These are phyloP conservation scores for Blastomussa wellsi DNA, from an alignment of 92 coral and sea anemone species.

Conservation along the genomic window DNA sequence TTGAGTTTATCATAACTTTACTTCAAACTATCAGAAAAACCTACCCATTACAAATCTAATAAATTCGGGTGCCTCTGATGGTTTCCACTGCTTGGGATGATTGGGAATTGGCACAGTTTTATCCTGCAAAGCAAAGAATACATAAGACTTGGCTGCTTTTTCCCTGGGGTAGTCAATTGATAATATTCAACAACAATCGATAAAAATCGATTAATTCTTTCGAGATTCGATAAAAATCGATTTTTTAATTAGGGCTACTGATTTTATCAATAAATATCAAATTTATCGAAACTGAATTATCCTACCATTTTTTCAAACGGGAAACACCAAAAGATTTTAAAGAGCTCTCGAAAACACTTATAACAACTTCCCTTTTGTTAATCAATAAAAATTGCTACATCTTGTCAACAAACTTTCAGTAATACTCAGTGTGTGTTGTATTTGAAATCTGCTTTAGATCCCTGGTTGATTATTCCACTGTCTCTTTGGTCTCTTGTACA, in stretches of 20 bases:
- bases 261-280: too few species aligned
- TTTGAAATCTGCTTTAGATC: constrained; percentile 20
- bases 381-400: too few species aligned
- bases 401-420: not conserved
- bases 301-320: too few species aligned
- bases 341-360: constrained; percentile 11
- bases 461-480: not conserved
- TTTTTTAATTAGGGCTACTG: too few species aligned
- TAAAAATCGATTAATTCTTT: too few species aligned
- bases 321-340: too few species aligned
- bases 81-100: constrained; percentile 85
- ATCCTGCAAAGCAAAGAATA: constrained; percentile 61
- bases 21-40: constrained; percentile 17
- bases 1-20: not conserved
- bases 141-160: too few species aligned
- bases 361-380: constrained; percentile 16
- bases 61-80: constrained; percentile 94
- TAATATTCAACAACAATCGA: too few species aligned
- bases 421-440: constrained; percentile 28
- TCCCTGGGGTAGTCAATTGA: too few species aligned
- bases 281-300: too few species aligned
- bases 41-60: constrained; percentile 97
- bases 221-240: too few species aligned
- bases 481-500: too few species aligned
- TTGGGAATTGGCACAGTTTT: constrained; percentile 78